A percentile compares a stretch with the other conserved stretches of the same genome.
These are phyloP conservation scores for Lasioglossum calceatum DNA, from an alignment of 2,888 invertebrate genomes.

Conservation along the genomic window DNA sequence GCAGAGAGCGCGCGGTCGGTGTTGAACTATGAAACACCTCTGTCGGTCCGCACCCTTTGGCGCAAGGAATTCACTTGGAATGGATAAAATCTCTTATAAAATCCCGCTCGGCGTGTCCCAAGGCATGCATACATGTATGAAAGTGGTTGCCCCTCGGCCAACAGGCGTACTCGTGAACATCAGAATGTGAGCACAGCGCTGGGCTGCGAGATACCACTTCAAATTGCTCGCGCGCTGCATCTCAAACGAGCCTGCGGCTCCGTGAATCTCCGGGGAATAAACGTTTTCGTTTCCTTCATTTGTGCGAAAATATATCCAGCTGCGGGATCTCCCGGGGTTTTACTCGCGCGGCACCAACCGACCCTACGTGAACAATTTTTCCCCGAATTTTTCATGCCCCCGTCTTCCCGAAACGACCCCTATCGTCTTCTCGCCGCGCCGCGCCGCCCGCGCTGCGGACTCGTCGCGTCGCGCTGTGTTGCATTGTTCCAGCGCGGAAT, in stretches of 20 bases:
- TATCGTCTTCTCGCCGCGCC: not conserved
- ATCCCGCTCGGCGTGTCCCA: conserved; percentile 34
- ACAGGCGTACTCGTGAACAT: conserved; percentile 33
- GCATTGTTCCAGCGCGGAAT: not conserved
- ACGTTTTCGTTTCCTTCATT: conserved; percentile 53
- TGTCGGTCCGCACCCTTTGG: conserved; percentile 20
- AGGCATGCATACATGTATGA: conserved; percentile 58
- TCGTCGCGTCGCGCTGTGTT: not conserved
- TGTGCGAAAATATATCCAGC: conserved; percentile 25
- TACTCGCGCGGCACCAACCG: not conserved
- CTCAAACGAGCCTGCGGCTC: conserved; percentile 46
- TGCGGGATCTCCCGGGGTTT: not conserved
- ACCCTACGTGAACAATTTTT: not conserved
- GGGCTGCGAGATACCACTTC: conserved; percentile 42
- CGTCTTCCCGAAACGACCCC: not conserved
- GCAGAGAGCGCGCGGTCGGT: not conserved
- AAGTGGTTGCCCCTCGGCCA: conserved; percentile 30
- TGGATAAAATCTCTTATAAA: conserved; percentile 55
- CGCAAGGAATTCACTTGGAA: conserved; percentile 51
- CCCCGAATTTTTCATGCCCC: conserved; percentile 13
- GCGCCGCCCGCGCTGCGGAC: not conserved
- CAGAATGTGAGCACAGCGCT: conserved; percentile 40
- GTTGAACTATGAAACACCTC: conserved; percentile 16
- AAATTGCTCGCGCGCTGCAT: conserved; percentile 57
- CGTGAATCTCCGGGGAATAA: conserved; percentile 40